phyloP scores from a whole-genome alignment of 2,797 vertebrate species.

The Syndactyla subalaris region DNA sequence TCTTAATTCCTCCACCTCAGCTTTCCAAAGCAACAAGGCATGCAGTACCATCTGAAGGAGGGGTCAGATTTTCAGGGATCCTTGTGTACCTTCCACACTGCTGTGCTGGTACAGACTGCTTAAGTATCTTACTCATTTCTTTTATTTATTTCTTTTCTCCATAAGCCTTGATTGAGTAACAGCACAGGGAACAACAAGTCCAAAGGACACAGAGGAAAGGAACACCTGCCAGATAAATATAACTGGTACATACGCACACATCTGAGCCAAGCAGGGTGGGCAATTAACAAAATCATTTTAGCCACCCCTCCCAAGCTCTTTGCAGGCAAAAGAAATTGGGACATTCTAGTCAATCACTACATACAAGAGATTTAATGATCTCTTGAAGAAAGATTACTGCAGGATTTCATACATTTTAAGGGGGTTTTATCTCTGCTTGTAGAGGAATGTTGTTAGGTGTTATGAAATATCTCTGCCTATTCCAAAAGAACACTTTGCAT shows the following conservation, averaged over 20 bases:
- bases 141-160: background rate
- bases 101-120: background rate
- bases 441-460: background rate
- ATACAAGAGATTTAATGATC: background rate
- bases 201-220: conserved; percentile 1
- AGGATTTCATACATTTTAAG: background rate
- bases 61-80: background rate
- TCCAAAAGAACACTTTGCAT: background rate
- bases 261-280: background rate
- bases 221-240: conserved; percentile 10
- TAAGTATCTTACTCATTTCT: background rate
- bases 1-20: background rate
- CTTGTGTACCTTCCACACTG: background rate
- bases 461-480: background rate
- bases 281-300: conserved; percentile 21
- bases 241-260: background rate
- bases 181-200: background rate
- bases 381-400: background rate
- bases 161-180: background rate
- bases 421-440: background rate
- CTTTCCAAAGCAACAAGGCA: background rate
- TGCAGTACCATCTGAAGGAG: background rate
- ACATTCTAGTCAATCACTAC: background rate
- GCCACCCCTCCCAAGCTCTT: background rate
- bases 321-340: background rate